phyloP scores from a whole-genome alignment of 2,113 vertebrate genomes.

The Mus spicilegus region DNA sequence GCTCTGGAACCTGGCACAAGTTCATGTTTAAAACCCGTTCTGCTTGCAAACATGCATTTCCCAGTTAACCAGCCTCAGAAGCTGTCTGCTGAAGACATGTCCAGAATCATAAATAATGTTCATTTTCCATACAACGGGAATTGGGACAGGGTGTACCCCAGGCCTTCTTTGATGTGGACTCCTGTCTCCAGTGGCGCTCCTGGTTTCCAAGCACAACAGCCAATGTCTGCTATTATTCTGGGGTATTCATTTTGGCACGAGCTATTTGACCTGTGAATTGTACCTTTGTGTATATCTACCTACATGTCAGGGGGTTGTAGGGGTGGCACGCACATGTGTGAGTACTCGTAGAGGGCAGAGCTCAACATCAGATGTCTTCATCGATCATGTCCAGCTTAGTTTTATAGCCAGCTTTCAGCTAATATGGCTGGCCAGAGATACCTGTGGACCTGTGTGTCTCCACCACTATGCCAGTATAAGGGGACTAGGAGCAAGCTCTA shows the following conservation, averaged over 20 bases:
- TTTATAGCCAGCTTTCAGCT: neutral
- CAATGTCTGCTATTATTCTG: fast-evolving
- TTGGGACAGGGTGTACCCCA: fast-evolving
- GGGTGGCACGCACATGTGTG: neutral
- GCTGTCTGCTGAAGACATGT: neutral
- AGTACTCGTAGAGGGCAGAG: neutral
- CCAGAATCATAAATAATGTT: neutral
- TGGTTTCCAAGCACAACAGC: fast-evolving
- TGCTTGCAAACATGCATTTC: neutral
- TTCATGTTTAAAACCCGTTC: neutral
- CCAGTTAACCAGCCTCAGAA: neutral
- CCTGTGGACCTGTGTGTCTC: neutral
- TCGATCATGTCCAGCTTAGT: neutral
- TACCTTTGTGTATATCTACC: neutral
- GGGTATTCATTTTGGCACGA: neutral
- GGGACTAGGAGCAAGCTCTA: neutral
- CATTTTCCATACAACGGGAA: neutral
- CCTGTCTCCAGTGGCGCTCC: neutral
- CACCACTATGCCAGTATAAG: neutral
- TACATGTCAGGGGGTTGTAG: neutral
- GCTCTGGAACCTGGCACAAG: fast-evolving
- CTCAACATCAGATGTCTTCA: neutral
- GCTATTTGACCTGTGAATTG: neutral
- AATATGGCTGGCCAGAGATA: neutral
- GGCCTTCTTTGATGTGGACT: neutral